Percentiles rank a stretch among this genome's conserved stretches.
Conservation (phyloP, 2,888 invertebrate species). For the Sacculina carcini region DNA sequence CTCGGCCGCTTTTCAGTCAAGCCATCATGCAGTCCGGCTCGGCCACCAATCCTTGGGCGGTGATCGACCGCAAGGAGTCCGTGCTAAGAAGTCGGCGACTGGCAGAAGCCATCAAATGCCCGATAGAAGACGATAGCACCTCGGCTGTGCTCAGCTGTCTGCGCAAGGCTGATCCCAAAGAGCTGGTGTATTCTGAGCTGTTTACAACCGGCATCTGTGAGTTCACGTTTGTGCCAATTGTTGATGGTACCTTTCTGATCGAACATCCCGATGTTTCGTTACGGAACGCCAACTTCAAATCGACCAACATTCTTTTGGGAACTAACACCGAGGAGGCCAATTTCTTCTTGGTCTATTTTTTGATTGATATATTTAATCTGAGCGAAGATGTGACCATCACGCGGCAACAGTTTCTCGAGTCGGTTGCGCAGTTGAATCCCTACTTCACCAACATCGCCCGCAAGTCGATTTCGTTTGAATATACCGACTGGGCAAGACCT, state of each 20-base stretch:
- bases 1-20: constrained; percentile 46
- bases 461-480: constrained; percentile 73
- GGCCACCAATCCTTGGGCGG: constrained; percentile 78
- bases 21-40: constrained; percentile 78
- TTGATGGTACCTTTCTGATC: constrained; percentile 73
- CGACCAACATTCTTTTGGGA: constrained; percentile 69
- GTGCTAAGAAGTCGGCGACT: constrained; percentile 35
- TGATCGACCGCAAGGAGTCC: constrained; percentile 48
- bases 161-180: constrained; percentile 38
- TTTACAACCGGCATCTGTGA: constrained; percentile 42
- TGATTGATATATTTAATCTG: constrained; percentile 54
- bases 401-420: constrained; percentile 45
- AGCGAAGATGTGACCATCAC: constrained; percentile 59
- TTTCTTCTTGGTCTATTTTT: constrained; percentile 76
- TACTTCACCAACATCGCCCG: constrained; percentile 43
- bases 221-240: constrained; percentile 79
- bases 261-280: constrained; percentile 45
- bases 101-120: constrained; percentile 60
- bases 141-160: constrained; percentile 43
- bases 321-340: constrained; percentile 80
- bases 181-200: constrained; percentile 37
- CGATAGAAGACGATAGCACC: constrained; percentile 38
- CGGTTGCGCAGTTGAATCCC: constrained; percentile 54
- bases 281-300: constrained; percentile 59
- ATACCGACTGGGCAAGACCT: constrained; percentile 69